Conservation (phyloP, 2,113 vertebrate species). For the Phalacrocorax aristotelis region DNA sequence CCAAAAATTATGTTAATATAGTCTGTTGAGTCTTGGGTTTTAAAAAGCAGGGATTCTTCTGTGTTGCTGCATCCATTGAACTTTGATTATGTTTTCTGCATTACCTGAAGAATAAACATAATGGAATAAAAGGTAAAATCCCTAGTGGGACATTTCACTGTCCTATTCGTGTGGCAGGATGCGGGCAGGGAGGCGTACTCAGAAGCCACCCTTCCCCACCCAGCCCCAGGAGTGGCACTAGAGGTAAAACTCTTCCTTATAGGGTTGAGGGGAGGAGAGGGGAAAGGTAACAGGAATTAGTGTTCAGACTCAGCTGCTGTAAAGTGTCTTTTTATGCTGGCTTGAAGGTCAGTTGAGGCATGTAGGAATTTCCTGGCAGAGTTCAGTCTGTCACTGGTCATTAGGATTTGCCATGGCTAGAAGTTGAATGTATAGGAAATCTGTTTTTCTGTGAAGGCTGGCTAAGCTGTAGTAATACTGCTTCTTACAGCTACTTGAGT, state of each 20-base stretch:
- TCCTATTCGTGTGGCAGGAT: not conserved
- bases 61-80: not conserved
- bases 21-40: not conserved
- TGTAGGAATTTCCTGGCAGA: not conserved
- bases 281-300: not conserved
- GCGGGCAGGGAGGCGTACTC: not conserved
- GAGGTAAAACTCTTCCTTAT: not conserved
- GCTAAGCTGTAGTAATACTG: not conserved
- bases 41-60: not conserved
- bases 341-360: not conserved
- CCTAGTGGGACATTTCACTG: not conserved
- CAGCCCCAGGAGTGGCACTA: not conserved
- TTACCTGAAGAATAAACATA: not conserved
- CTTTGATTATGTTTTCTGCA: not conserved
- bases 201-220: not conserved
- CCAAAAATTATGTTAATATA: not conserved
- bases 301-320: not conserved
- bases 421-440: not conserved
- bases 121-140: not conserved
- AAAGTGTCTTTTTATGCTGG: not conserved
- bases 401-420: not conserved
- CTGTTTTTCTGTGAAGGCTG: not conserved
- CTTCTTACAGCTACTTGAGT: not conserved
- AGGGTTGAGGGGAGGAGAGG: not conserved
- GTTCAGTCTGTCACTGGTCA: not conserved